Percentiles rank a stretch among this genome's conserved stretches.
Evolutionary conservation across 2,888 invertebrate species (phyloP).

Genomic region (Agrochola circellaris): DNA sequence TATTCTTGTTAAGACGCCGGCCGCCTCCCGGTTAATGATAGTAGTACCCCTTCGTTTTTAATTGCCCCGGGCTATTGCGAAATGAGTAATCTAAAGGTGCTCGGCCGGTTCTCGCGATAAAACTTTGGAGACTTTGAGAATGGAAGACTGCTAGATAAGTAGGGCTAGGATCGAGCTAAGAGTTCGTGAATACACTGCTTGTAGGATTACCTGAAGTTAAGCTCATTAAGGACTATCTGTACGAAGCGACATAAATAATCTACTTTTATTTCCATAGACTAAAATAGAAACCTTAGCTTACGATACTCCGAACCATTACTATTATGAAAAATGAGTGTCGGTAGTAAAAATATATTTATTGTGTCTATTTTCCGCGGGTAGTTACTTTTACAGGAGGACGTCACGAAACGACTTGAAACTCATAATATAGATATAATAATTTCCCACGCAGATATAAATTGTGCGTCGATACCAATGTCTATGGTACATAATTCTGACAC

Average conservation of each 20-base stretch:
- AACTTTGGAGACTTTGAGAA: conserved; percentile 81
- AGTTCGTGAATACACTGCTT: conserved; percentile 15
- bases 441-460: conserved; percentile 85
- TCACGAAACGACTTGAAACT: conserved; percentile 71
- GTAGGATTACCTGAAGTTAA: conserved; percentile 21
- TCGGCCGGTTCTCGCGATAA: conserved; percentile 83
- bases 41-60: conserved; percentile 90
- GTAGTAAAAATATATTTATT: conserved; percentile 33
- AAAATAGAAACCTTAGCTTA: conserved; percentile 6
- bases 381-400: conserved; percentile 51
- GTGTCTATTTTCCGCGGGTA: conserved; percentile 23
- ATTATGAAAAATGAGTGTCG: conserved; percentile 7
- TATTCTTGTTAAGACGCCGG: conserved; percentile 90
- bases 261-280: not conserved
- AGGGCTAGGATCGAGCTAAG: conserved; percentile 8
- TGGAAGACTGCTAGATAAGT: conserved; percentile 64
- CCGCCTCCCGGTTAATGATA: conserved; percentile 88
- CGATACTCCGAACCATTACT: not conserved
- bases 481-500: conserved; percentile 84
- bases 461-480: conserved; percentile 81
- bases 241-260: not conserved
- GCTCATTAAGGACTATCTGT: not conserved
- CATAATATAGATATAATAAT: conserved; percentile 87
- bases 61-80: conserved; percentile 90
- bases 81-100: conserved; percentile 90